Base-by-base conservation (phyloP, 2,888 invertebrate genomes). In the Erynnis tages region DNA sequence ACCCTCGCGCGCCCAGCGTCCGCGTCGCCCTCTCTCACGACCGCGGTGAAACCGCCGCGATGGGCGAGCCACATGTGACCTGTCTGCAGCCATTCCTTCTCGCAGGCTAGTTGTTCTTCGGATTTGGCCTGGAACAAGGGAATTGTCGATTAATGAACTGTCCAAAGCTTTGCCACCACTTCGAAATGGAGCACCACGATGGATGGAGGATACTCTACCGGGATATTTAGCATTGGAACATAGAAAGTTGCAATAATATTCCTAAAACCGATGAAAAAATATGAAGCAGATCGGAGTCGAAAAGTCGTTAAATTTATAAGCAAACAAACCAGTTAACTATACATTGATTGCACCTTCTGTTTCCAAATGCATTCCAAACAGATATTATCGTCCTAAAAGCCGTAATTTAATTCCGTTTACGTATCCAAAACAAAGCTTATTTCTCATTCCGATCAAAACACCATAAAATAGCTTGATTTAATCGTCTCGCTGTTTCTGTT, bases 51-150 rank as follows among this genome's bases (percentile, higher is more conserved):
- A 7, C 98, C 98, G 8, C 95, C 96, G 50, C 96, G 93, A 85
- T 98, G 98, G 48, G 98, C 94, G 67, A 98, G 87, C 98, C 98
- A 98, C 73, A 97, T 93, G 65, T 93, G 93, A 57, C 95, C 94
- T 5, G 93, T 90, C 61, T 91, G 91, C 13, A 93, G 91, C 71
- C 93, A 93, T 84, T 95, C 85, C 91, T 95, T 87, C 70, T 93
- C 93, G 62, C 90, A 85, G 14, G 91, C 91, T 48, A 93, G 70
- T 66, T 93, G 92, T 67, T 92, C 93, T 62, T 93, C 93, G 0
- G 93, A 91, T 72, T 91, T 91, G 0, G 93, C 93, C 93, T 93
- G 87, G 1, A 67, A 66, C 52, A 58, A 63, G 1, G 5, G 11
- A 4, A 37, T 32, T 1, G 13, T 2, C 7, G n/a, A 21, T 21